A percentile compares a stretch with the other conserved stretches of the same genome.
phyloP scores from a whole-genome alignment of 1,140 invertebrate genomes.

The Arion vulgaris region DNA sequence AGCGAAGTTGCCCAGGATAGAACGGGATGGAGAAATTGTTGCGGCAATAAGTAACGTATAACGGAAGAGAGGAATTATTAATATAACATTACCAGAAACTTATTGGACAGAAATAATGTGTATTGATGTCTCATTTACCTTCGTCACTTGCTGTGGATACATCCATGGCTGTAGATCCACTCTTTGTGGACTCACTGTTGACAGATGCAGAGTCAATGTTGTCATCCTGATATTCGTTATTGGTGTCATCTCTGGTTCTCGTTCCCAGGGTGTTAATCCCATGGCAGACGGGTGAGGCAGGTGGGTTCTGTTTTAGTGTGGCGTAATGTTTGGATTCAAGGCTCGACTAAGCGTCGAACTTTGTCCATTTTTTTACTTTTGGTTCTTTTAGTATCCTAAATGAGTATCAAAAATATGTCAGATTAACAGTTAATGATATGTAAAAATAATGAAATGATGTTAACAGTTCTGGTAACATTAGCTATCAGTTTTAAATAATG shows the following conservation, averaged over 20 bases:
- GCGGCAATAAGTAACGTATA: no score
- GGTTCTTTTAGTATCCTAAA: constrained; percentile 24
- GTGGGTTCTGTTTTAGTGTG: constrained; percentile 10
- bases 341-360: constrained; percentile 37
- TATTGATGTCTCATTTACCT: neutral
- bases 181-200: neutral
- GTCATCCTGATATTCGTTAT: neutral
- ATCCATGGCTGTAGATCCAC: neutral
- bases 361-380: constrained; percentile 27
- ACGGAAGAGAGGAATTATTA: no score
- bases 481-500: no score
- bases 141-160: neutral
- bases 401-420: no score
- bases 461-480: no score
- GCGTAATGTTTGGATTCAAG: constrained; percentile 41
- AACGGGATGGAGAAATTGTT: no score
- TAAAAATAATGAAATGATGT: no score
- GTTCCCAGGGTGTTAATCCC: constrained; percentile 9
- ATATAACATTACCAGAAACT: no score
- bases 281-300: constrained; percentile 32
- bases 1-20: no score
- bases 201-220: neutral
- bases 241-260: neutral
- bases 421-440: no score
- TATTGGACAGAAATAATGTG: neutral